Base-by-base conservation (phyloP, 2,888 invertebrate species). In the Eristalis intricaria region DNA sequence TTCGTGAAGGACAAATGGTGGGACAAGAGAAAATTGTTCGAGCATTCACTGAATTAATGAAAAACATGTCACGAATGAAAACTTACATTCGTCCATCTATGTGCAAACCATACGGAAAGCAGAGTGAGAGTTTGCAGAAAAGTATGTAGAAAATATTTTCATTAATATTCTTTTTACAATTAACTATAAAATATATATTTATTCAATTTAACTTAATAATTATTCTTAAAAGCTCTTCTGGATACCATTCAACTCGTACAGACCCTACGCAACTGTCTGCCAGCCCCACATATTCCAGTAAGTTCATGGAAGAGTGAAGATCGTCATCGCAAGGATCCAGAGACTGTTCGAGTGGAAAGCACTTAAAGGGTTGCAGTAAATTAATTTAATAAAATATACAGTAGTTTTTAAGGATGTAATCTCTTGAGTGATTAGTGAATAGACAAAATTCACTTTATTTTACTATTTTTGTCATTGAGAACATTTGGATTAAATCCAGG, bases 231-330 rank as follows among this genome's bases (percentile, higher is more conserved):
- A 96, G 97, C 97, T 90, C 94, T 97, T 83, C 95, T 97, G 94
- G 97, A 97, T 91, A 97, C 97, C 60, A 97, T 97, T 91, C 97
- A 97, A 92, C 93, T 97, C 91, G 97, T 97, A 80, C 97, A 97
- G 92, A 97, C 97, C 11, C 94, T 97, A 89, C 95, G 97, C 74
- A 97, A 97, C 92, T 97, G 97, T 91, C 93, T 97, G 91, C 97
- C 97, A 81, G 97, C 97, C 35, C 97, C 97, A 7, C 97, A 97
- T 92, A 97, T 97, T 91, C 97, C 97, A 91, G 97, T 97, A 76
- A 97, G 96, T 89, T 97, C 97, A 83, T 97, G 97, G 97, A 97
- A 97, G 93, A 97, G 97, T 91, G 97, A 97, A 92, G 96, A 97
- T 91, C 95, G 95, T 90, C 95, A 95, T 92, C 94, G 95, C 90